Evolutionary conservation across 2,113 vertebrate genomes (phyloP), one percentile per base, ranked within the genome.

Genomic region (Macquaria australasica): DNA sequence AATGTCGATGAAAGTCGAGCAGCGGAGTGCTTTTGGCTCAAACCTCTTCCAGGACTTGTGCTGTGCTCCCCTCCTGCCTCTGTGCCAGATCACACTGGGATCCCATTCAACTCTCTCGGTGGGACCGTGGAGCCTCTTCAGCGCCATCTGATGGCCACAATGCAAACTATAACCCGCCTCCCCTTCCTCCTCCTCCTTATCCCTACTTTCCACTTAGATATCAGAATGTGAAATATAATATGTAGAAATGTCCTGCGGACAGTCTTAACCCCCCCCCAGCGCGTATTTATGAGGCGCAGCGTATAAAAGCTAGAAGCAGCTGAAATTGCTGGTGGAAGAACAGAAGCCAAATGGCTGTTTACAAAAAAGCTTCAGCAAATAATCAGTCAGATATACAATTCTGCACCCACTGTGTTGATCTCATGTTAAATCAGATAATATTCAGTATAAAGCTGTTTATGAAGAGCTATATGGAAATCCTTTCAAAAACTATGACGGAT

Each of bases 101-200:
- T 86, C 87, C 84, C 84, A 82, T 81, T 90, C 79, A 89, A 69
- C 77, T 75, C 77, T 55, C 75, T 85, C 81, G 5, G 41, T 73
- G 72, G 68, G 77, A 77, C n/a, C 62, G 39, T 3, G 51, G 67
- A 67, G 81, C 20, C 70, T 85, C 91, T 74, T 9, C 45, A 50
- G 73, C 89, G 88, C 93, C 94, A 66, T 39, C 94, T 79, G 56
- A 51, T 68, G 94, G 92, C 34, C 70, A 64, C 72, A 12, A 39
- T 51, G 68, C 1, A 2, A 66, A 82, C 10, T n/a, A 37, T 70
- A 74, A 45, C 5, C 8, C 21, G 8, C 34, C 34, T 1, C 21
- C 18, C 21, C 6, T 20, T 3, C 14, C 45, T 16, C 48, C 8
- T 8, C 5, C 7, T 34, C 43, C 31, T 43, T 16, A 14, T n/a